phyloP scores from a whole-genome alignment of 2,888 invertebrate genomes.

The Tenodera sinensis region DNA sequence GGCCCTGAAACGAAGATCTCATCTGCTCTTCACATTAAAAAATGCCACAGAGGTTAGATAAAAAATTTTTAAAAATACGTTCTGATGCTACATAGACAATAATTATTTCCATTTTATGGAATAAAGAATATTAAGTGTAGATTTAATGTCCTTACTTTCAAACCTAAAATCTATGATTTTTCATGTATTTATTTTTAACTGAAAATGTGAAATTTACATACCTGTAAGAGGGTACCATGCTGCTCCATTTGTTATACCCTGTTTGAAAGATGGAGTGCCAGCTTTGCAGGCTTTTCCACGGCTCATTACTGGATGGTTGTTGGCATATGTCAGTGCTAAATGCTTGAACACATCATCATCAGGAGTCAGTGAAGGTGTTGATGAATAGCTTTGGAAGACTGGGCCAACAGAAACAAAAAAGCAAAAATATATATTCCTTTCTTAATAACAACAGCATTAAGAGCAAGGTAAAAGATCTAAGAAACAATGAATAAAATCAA shows the following conservation, averaged over 20 bases:
- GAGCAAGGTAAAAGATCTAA: not conserved
- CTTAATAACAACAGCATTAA: conserved; percentile 51
- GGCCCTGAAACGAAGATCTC: too few species aligned
- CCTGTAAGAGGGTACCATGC: conserved; percentile 58
- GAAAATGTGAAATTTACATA: conserved; percentile 35
- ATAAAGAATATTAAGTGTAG: too few species aligned
- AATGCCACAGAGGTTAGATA: too few species aligned
- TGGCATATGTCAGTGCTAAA: conserved; percentile 55
- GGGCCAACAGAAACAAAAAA: conserved; percentile 37
- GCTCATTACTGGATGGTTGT: conserved; percentile 57
- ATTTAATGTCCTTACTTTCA: too few species aligned
- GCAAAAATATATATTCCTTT: conserved; percentile 38
- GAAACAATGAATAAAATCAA: not conserved
- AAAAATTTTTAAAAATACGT: too few species aligned
- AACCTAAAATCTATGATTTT: too few species aligned
- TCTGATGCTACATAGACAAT: too few species aligned
- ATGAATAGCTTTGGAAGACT: conserved; percentile 85
- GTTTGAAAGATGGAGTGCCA: conserved; percentile 47
- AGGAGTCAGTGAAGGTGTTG: conserved; percentile 55
- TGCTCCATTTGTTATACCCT: conserved; percentile 66
- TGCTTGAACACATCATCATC: conserved; percentile 63
- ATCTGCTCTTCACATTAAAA: too few species aligned
- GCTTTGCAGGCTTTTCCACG: conserved; percentile 48
- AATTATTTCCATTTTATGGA: too few species aligned
- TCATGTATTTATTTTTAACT: too few species aligned